A percentile compares a stretch with the other conserved stretches of the same genome.
These are phyloP conservation scores for Agelaius tricolor DNA, from an alignment of 2,113 vertebrate species.

Conservation along the genomic window DNA sequence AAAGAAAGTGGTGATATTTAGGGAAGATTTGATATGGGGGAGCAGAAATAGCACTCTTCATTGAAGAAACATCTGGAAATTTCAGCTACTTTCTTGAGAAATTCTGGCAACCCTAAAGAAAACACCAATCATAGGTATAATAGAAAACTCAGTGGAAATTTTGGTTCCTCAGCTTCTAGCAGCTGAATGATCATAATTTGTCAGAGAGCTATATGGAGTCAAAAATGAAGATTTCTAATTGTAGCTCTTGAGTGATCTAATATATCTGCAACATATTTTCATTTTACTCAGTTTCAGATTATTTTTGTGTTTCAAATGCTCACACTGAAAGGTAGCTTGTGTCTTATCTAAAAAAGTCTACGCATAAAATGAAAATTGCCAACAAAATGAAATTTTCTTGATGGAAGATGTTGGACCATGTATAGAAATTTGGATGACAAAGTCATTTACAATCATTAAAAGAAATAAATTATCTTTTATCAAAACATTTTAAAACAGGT, in stretches of 20 bases:
- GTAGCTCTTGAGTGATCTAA: not conserved
- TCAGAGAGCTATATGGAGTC: not conserved
- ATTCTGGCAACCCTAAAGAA: not conserved
- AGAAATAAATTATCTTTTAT: not conserved
- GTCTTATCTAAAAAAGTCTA: not conserved
- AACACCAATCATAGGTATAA: not conserved
- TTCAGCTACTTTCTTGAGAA: not conserved
- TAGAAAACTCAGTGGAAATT: not conserved
- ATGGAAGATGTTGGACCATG: not conserved
- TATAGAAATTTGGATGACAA: not conserved
- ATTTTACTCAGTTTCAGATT: not conserved
- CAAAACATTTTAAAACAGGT: not conserved
- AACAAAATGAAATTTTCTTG: not conserved
- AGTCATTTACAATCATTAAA: not conserved
- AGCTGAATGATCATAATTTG: not conserved
- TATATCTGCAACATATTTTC: not conserved
- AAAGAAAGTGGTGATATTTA: not conserved
- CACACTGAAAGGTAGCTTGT: not conserved
- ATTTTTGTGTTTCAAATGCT: not conserved
- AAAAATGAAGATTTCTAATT: not conserved
- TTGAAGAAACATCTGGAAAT: constrained; percentile 1
- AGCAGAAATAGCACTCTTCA: not conserved
- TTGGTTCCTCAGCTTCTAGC: not conserved
- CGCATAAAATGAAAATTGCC: not conserved
- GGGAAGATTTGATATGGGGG: not conserved